These are phyloP conservation scores for Perdita meconis DNA, from an alignment of 2,888 invertebrate species.

Conservation along the genomic window DNA sequence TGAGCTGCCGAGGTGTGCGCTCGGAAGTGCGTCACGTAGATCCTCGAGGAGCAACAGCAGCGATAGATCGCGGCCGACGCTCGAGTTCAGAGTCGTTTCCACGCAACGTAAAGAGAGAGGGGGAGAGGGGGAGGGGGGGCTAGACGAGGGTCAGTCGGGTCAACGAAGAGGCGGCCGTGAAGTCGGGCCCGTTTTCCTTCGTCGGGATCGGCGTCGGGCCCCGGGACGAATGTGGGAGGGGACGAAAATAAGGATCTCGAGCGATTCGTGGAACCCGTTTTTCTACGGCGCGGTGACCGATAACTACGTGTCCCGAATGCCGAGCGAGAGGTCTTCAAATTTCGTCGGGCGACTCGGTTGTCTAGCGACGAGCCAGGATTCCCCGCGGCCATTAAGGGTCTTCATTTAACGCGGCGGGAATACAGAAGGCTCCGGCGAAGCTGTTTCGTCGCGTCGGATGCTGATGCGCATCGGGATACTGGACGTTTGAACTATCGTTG, in stretches of 20 bases:
- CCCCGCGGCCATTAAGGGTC: conserved; percentile 11
- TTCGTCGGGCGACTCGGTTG: conserved; percentile 51
- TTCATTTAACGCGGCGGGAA: conserved; percentile 10
- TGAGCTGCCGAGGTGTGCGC: conserved; percentile 35
- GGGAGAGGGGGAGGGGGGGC: conserved; percentile 41
- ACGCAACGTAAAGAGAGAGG: too few species aligned
- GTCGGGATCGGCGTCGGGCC: conserved; percentile 12
- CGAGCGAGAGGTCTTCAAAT: conserved; percentile 62
- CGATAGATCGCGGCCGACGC: conserved; percentile 29
- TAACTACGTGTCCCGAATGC: conserved; percentile 73
- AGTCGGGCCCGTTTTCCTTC: conserved; percentile 62
- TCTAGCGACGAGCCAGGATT: conserved; percentile 1
- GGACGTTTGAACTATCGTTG: conserved; percentile 10
- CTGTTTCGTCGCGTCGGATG: background rate
- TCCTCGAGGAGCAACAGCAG: background rate
- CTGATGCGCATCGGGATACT: conserved; percentile 26
- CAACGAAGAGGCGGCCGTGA: conserved; percentile 44
- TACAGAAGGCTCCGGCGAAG: background rate
- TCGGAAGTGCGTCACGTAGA: conserved; percentile 26
- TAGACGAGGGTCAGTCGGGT: conserved; percentile 64
- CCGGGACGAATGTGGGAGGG: background rate
- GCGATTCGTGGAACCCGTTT: conserved; percentile 74
- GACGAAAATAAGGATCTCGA: conserved; percentile 65
- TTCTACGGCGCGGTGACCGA: conserved; percentile 58
- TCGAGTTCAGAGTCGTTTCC: conserved; percentile 47